Base-by-base conservation (phyloP, 1,140 invertebrate species). In the Drosophila nebulosa region DNA sequence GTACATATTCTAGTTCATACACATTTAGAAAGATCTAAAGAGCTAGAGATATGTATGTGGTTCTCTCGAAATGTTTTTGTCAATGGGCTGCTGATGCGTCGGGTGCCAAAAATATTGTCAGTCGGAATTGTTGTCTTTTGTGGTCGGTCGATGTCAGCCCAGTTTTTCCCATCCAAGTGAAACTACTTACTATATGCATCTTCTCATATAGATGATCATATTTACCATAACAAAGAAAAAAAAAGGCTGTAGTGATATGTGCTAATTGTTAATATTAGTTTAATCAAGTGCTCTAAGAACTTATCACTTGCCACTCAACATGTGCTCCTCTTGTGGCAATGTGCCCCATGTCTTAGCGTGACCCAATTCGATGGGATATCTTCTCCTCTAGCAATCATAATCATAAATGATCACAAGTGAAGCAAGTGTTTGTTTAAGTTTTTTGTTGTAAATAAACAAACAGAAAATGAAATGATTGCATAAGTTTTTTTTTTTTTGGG, bases 51-150 rank as follows among this genome's bases (percentile, higher is more conserved):
- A 30, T 18, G 18, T 58, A 14, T n/a, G 21, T 21, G 24, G 7
- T 60, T 61, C 70, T 74, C 71, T 36, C 21, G 1, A 10, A 30
- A 42, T 35, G 67, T 74, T 75, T 74, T 75, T 75, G 72, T 75
- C 72, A 75, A 75, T 75, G 72, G 72, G 52, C 52, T 16, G 52
- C 26, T 55, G 52, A 62, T 56, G 78, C 65, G 74, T 75, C 81
- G 80, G 81, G 59, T 85, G 80, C 80, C 80, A 85, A 85, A 85
- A 86, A 78, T 81, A 85, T 78, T 88, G 83, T 86, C 83, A 86
- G 83, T 86, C 83, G 57, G 61, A 86, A 88, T 77, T 77, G 68
- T 75, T 83, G 71, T 88, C 83, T 89, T 64, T 75, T 69, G 84
- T 72, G 83, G 83, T 83, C 83, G 83, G 36, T 83, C 68, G 74